Conservation (phyloP, 1,140 invertebrate genomes). For the Cydia pomonella region DNA sequence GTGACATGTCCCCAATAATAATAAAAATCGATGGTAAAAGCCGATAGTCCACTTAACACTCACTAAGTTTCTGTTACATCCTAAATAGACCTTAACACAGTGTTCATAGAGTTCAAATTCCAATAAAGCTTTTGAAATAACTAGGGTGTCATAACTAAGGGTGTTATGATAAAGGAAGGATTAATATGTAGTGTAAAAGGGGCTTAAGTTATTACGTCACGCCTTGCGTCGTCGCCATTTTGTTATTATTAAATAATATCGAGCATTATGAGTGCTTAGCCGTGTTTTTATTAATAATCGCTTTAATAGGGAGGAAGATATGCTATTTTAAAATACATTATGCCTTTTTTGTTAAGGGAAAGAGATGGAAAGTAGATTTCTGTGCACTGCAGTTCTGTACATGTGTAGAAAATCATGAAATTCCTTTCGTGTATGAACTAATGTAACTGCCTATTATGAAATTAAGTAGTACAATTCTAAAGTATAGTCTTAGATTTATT, state of each 20-base stretch:
- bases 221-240: conserved; percentile 55
- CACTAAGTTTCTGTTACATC: not conserved
- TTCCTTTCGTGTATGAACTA: not conserved
- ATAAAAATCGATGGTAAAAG: conserved; percentile 2
- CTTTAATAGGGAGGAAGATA: conserved; percentile 20
- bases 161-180: conserved; percentile 52
- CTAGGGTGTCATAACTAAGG: conserved; percentile 64
- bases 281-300: conserved; percentile 27
- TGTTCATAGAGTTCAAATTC: not conserved
- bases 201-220: conserved; percentile 72
- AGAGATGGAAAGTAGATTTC: not conserved
- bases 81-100: not conserved
- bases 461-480: too few species aligned
- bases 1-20: not conserved
- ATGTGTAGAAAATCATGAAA: not conserved
- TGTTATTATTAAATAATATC: conserved; percentile 63
- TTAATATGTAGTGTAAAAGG: conserved; percentile 54
- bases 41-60: conserved; percentile 19
- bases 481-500: too few species aligned
- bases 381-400: too few species aligned
- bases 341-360: not conserved
- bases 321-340: not conserved
- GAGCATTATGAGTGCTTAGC: conserved; percentile 38
- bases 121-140: conserved; percentile 19
- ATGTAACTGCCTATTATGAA: too few species aligned